These are phyloP conservation scores for Vireo griseus DNA, from an alignment of 2,797 vertebrate species.

Conservation along the genomic window DNA sequence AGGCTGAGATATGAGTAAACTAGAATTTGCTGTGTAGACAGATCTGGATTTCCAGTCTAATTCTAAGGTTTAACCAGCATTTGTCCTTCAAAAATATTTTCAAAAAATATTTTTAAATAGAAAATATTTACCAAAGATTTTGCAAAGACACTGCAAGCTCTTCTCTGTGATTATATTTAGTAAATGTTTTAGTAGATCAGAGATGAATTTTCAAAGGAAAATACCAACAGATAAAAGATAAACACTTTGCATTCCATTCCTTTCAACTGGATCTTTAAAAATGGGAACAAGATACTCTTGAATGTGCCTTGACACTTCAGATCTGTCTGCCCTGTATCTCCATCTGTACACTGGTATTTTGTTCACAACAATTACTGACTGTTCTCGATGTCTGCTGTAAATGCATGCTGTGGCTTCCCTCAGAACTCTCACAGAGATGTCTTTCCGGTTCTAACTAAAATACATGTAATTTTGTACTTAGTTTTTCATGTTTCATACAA, in stretches of 20 bases:
- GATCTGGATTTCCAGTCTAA: not conserved
- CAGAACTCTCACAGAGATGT: not conserved
- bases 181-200: not conserved
- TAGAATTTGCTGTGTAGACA: not conserved
- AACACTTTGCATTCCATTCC: constrained; percentile 24
- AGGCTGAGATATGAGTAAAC: not conserved
- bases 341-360: not conserved
- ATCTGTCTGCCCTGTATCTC: not conserved
- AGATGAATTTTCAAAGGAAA: not conserved
- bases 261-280: constrained; percentile 27
- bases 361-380: not conserved
- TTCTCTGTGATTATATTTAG: not conserved
- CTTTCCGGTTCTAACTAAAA: not conserved
- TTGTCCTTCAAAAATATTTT: not conserved
- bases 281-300: constrained; percentile 47
- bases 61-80: not conserved
- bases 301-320: constrained; percentile 19
- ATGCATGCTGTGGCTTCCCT: not conserved
- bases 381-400: not conserved
- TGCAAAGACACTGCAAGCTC: not conserved
- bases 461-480: not conserved
- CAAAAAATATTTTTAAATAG: not conserved
- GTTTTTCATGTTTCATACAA: not conserved
- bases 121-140: not conserved
- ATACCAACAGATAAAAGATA: constrained; percentile 24